Evolutionary conservation across 1,140 invertebrate genomes (phyloP), one percentile per base, ranked within the genome.

Genomic region (Nautilus pompilius): DNA sequence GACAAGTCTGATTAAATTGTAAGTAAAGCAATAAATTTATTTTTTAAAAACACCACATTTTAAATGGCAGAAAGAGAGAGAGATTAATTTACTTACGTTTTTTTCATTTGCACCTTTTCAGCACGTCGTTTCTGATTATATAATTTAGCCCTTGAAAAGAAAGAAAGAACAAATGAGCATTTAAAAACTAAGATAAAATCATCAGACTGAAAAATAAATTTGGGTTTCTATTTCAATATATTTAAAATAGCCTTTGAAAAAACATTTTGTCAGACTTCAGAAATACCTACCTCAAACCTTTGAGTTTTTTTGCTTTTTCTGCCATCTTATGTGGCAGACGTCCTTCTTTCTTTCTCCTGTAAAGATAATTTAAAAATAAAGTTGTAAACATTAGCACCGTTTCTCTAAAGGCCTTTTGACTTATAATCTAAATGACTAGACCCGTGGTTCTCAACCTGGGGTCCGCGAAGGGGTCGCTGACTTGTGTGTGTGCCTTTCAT

Each of bases 21-120:
- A 10, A 41, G n/a, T 41, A 41, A 41, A 8, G n/a, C 8, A 41
- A 8, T 8, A 10, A 41, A 10, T 41, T 10, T 10, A 8, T 10
- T 41, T 41, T 41, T 10, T 10, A 10, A 10, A 10, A 41, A 41
- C n/a, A 41, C n/a, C n/a, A 8, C n/a, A 41, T 41, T 8, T 10
- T 41, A 10, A 8, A n/a, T 10, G 36, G 8, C n/a, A n/a, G n/a
- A 41, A 41, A 41, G n/a, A 10, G n/a, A 10, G 8, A 26, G 30
- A 67, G 17, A 33, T 15, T 41, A 29, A 53, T 45, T 41, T 34
- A 71, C 73, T 74, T 68, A 79, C 75, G 96, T 98, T 85, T 97
- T 98, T 84, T 98, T 98, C 90, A 99, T 98, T 82, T 98, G 95
- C 68, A 99, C 93, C 85, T 99, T 99, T 81, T 99, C 98, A 86